Conservation (phyloP, 2,113 vertebrate species). For the Morphnarchus princeps region DNA sequence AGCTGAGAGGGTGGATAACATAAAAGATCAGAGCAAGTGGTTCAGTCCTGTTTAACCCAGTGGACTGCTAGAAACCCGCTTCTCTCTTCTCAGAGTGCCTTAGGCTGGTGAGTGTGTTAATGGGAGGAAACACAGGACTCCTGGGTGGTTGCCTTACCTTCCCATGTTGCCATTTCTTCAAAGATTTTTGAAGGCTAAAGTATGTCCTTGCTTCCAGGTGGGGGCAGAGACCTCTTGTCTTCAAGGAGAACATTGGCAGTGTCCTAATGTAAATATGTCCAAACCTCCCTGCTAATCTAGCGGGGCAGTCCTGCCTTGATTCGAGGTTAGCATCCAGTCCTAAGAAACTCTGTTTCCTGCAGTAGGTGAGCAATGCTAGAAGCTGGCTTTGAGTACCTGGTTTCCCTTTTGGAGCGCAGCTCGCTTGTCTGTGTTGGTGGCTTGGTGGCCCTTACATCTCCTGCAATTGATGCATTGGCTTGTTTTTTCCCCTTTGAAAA, state of each 20-base stretch:
- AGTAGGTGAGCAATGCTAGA: rapidly evolving
- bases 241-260: rapidly evolving
- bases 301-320: not conserved
- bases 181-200: not conserved
- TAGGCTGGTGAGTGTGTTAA: rapidly evolving
- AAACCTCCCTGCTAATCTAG: not conserved
- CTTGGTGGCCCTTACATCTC: not conserved
- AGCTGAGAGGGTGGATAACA: not conserved
- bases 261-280: not conserved
- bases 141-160: rapidly evolving
- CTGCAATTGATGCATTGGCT: not conserved
- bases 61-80: not conserved
- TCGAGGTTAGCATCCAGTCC: not conserved
- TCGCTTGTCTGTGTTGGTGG: not conserved
- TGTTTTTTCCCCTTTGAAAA: not conserved
- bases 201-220: not conserved
- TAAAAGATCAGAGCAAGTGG: rapidly evolving
- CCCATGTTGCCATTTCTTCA: not conserved
- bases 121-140: not conserved
- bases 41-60: not conserved
- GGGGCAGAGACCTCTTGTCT: not conserved
- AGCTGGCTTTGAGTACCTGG: not conserved
- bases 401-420: not conserved
- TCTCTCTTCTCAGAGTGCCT: not conserved
- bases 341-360: not conserved